Evolutionary conservation across 2,888 invertebrate species (phyloP).

Genomic region (Pherbina coryleti): DNA sequence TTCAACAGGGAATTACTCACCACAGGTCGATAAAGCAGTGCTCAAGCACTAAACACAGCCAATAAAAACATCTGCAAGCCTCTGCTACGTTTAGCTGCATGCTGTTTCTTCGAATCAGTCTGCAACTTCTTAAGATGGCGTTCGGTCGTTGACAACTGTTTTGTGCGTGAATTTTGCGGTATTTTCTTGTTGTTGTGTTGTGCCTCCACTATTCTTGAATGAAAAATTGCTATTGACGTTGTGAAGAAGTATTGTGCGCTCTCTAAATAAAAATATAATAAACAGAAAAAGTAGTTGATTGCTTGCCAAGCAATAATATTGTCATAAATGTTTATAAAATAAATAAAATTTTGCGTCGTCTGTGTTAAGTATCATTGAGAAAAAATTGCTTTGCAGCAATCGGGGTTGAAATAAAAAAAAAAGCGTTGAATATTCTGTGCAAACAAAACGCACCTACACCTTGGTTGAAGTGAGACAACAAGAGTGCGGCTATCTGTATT

Average conservation of each 20-base stretch:
- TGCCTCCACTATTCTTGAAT: neutral
- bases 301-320: no score
- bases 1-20: no score
- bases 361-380: neutral
- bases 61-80: neutral
- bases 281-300: neutral
- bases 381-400: neutral
- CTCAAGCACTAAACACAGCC: neutral
- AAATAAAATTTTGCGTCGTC: neutral
- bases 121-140: slow-evolving; percentile 26
- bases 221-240: neutral
- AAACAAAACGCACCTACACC: neutral
- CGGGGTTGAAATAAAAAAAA: neutral
- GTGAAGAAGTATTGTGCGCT: neutral
- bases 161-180: neutral
- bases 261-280: neutral
- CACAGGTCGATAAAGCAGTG: no score
- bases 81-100: neutral
- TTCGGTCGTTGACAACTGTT: neutral
- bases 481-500: neutral
- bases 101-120: slow-evolving; percentile 6
- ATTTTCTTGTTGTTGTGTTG: neutral
- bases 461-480: slow-evolving; percentile 24
- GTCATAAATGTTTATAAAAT: neutral
- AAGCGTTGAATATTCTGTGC: slow-evolving; percentile 11